A percentile compares a stretch with the other conserved stretches of the same genome.
These are phyloP conservation scores for Morus bassanus DNA, from an alignment of 2,797 vertebrate species.

Conservation along the genomic window DNA sequence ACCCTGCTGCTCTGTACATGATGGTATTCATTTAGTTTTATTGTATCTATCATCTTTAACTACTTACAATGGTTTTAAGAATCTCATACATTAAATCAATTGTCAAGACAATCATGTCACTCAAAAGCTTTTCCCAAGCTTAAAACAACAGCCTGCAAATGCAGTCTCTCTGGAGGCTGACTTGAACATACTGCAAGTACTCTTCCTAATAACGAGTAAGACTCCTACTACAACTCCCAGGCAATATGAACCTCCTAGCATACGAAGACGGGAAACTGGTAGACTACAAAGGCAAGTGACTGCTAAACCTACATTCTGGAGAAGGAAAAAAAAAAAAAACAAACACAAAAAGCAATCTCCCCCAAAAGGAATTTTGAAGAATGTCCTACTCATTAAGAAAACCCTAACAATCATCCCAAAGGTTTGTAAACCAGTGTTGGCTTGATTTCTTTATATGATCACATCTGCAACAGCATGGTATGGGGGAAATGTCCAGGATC, in stretches of 20 bases:
- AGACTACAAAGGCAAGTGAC: not conserved
- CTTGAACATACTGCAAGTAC: not conserved
- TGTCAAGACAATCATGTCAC: not conserved
- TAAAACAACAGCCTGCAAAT: not conserved
- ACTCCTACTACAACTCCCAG: not conserved
- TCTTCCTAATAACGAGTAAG: not conserved
- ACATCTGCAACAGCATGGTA: not conserved
- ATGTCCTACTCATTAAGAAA: not conserved
- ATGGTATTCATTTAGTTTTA: constrained; percentile 17
- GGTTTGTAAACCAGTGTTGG: not conserved
- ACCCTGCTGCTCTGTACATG: not conserved
- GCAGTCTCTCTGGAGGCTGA: not conserved
- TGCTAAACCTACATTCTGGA: not conserved
- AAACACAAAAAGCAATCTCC: not conserved
- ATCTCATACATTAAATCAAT: constrained; percentile 16
- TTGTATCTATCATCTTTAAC: not conserved
- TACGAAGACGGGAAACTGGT: not conserved
- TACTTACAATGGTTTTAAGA: not conserved
- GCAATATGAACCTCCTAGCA: not conserved
- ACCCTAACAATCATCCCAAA: not conserved
- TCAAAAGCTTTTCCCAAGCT: constrained; percentile 3
- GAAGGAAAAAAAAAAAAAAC: not conserved
- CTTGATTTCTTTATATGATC: not conserved
- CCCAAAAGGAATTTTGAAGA: not conserved
- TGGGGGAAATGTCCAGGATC: not conserved